Conservation (phyloP, 2,888 invertebrate species). For the Prenolepis imparis region DNA sequence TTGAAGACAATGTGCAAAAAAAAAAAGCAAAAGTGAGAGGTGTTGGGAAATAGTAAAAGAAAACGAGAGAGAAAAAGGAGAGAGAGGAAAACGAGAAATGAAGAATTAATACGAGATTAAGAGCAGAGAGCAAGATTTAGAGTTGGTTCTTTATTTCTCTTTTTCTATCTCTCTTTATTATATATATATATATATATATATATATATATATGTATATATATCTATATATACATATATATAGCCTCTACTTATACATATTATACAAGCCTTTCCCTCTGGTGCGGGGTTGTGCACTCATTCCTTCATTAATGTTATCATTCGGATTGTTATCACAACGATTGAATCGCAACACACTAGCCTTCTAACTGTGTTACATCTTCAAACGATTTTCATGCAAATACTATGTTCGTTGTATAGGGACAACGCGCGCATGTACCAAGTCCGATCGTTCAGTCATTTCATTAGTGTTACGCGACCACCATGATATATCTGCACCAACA, state of each 20-base stretch:
- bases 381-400: constrained; percentile 59
- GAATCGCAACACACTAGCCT: constrained; percentile 56
- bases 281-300: constrained; percentile 63
- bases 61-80: constrained; percentile 52
- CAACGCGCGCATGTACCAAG: constrained; percentile 45
- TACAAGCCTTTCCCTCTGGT: constrained; percentile 69
- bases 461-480: constrained; percentile 68
- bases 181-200: constrained; percentile 19
- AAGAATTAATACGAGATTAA: constrained; percentile 10
- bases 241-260: constrained; percentile 57
- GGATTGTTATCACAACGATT: constrained; percentile 65
- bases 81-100: background rate
- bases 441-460: constrained; percentile 61
- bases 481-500: constrained; percentile 71
- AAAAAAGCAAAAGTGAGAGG: constrained; percentile 56
- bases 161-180: constrained; percentile 33
- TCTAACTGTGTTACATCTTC: constrained; percentile 55
- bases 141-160: constrained; percentile 68
- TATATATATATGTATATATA: constrained; percentile 36
- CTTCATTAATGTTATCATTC: constrained; percentile 63
- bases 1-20: constrained; percentile 71
- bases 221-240: constrained; percentile 16
- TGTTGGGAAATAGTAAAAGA: constrained; percentile 3
- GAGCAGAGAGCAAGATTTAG: constrained; percentile 57
- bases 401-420: constrained; percentile 57